Percentiles rank a stretch among this genome's conserved stretches.
phyloP scores from a whole-genome alignment of 1,140 invertebrate genomes.

The Drosophila subobscura region DNA sequence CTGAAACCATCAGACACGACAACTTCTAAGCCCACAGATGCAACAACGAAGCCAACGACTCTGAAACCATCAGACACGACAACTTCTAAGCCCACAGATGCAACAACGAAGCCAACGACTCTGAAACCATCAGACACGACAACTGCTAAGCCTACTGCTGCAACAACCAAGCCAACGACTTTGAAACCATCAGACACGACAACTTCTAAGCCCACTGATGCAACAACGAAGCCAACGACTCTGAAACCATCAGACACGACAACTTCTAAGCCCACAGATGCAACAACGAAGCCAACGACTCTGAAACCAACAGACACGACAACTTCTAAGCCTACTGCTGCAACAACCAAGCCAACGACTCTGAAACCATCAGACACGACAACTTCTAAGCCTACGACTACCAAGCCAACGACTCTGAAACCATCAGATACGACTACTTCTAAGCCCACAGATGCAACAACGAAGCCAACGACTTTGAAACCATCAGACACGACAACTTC shows the following conservation, averaged over 20 bases:
- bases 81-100: not conserved
- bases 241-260: not conserved
- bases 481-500: not conserved
- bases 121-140: not conserved
- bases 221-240: not conserved
- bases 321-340: no score
- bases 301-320: not conserved
- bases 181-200: conserved; percentile 1
- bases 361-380: no score
- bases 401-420: no score
- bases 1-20: conserved; percentile 4
- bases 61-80: not conserved
- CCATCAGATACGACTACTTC: no score
- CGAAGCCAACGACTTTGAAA: not conserved
- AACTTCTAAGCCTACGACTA: no score
- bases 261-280: not conserved
- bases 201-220: not conserved
- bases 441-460: not conserved
- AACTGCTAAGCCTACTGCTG: not conserved
- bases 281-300: not conserved
- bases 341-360: not conserved
- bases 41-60: no score
- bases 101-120: no score
- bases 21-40: not conserved
- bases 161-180: not conserved